Conservation (phyloP, 2,797 vertebrate species). For the Falco rusticolus region DNA sequence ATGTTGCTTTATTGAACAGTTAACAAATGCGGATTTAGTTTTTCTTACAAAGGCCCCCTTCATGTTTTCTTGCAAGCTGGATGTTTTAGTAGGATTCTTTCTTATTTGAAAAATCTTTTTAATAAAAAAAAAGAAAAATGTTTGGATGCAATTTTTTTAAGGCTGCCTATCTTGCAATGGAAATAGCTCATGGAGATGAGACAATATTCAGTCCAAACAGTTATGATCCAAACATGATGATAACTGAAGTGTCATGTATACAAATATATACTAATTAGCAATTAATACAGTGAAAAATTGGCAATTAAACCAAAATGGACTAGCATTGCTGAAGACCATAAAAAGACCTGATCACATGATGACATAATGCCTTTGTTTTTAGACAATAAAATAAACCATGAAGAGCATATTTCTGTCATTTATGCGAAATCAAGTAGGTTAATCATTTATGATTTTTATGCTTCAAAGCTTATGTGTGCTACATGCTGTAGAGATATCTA, state of each 20-base stretch:
- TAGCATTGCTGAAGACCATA: not conserved
- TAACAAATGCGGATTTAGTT: not conserved
- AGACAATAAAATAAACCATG: conserved; percentile 37
- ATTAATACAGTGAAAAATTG: conserved; percentile 53
- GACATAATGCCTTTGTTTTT: conserved; percentile 31
- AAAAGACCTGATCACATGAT: not conserved
- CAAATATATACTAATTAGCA: conserved; percentile 66
- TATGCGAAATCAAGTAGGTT: conserved; percentile 69
- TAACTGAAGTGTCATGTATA: conserved; percentile 39
- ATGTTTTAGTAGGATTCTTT: not conserved
- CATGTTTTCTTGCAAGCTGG: not conserved
- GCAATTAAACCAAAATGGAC: conserved; percentile 23
- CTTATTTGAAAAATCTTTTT: not conserved
- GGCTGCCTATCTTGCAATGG: not conserved
- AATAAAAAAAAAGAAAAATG: not conserved
- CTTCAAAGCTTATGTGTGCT: conserved; percentile 70
- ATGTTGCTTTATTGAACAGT: not conserved
- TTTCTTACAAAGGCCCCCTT: not conserved
- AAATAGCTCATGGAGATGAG: not conserved
- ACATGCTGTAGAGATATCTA: conserved; percentile 67
- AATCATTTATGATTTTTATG: conserved; percentile 78
- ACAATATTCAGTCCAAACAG: not conserved
- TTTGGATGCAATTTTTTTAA: not conserved
- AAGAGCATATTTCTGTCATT: conserved; percentile 66
- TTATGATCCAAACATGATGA: conserved; percentile 13